Percentiles rank a stretch among this genome's conserved stretches.
phyloP scores from a whole-genome alignment of 2,113 vertebrate genomes.

The Coturnix japonica region DNA sequence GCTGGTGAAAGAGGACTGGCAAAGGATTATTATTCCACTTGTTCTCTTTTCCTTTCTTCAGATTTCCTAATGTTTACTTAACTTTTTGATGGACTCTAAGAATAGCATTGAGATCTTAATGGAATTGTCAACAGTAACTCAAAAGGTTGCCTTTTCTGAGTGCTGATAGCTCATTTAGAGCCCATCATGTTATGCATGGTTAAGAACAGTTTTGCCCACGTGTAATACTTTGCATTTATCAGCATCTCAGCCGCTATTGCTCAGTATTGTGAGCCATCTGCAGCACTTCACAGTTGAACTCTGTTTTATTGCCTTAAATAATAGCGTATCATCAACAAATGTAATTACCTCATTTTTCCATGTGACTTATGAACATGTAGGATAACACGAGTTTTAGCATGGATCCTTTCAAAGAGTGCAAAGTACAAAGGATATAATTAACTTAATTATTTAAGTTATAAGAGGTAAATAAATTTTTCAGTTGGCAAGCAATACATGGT shows the following conservation, averaged over 20 bases:
- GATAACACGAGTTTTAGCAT: neutral
- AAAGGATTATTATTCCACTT: neutral
- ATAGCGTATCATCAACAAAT: conserved; percentile 28
- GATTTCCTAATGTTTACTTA: neutral
- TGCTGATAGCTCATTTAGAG: conserved; percentile 43
- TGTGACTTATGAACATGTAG: neutral
- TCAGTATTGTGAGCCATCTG: conserved; percentile 42
- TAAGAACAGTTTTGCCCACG: conserved; percentile 11
- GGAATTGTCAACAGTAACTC: neutral
- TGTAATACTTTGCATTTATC: conserved; percentile 30
- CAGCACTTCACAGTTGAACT: conserved; percentile 55
- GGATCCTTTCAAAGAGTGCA: neutral
- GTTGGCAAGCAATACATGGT: neutral
- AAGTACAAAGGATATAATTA: neutral
- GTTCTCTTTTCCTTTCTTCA: neutral
- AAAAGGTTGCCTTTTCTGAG: neutral
- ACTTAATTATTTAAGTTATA: neutral
- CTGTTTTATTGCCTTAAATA: conserved; percentile 55
- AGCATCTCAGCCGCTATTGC: neutral
- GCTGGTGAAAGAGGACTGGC: neutral
- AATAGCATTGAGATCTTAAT: conserved; percentile 17
- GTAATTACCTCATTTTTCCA: conserved; percentile 45
- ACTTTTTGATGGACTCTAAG: neutral
- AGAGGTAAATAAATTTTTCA: neutral
- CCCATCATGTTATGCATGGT: neutral